Evolutionary conservation across 2,888 invertebrate species (phyloP), one percentile per base, ranked within the genome.

Genomic region (Aleiodes leptofemur): DNA sequence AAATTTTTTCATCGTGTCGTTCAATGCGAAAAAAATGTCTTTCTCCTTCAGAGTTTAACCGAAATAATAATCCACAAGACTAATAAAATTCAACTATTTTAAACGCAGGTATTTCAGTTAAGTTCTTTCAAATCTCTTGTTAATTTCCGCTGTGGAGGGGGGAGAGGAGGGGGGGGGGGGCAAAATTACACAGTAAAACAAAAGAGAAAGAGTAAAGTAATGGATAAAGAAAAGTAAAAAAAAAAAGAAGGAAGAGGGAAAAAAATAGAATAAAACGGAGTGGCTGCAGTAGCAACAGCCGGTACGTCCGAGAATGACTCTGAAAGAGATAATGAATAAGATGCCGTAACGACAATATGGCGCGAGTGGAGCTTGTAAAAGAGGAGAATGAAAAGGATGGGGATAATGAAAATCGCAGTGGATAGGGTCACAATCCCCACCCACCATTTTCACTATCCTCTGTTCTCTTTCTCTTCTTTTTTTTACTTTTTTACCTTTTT

Each of bases 161-260:
- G 23, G 23, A 23, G 1, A 23, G 23, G 14, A 38, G 16, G 64
- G 11, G 16, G 64, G 64, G 8, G 16, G 64, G 14, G 6, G 23
- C 43, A 23, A 64, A 43, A 64, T 38, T 68, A 43, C 23, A 51
- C 23, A 56, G 50, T 55, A 48, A 61, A 76, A 59, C 69, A 69
- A 76, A 57, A 66, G 50, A 61, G 55, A n/a, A 55, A 55, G 43
- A 43, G 77, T 81, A 81, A 82, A 83, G 83, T 85, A 55, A 55
- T 16, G 16, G 55, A 55, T 16, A 55, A 55, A n/a, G 16, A 6
- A 61, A 38, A 38, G 38, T n/a, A 23, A 43, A 64, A 64, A 64
- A 48, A 43, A 64, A 48, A 48, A 23, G n/a, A 55, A 55, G 4
- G 16, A 6, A 61, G 14, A 38, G 38, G 4, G 11, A 43, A 64